A percentile compares a stretch with the other conserved stretches of the same genome.
Evolutionary conservation across 2,797 vertebrate genomes (phyloP).

Genomic region (Micrastur ruficollis): DNA sequence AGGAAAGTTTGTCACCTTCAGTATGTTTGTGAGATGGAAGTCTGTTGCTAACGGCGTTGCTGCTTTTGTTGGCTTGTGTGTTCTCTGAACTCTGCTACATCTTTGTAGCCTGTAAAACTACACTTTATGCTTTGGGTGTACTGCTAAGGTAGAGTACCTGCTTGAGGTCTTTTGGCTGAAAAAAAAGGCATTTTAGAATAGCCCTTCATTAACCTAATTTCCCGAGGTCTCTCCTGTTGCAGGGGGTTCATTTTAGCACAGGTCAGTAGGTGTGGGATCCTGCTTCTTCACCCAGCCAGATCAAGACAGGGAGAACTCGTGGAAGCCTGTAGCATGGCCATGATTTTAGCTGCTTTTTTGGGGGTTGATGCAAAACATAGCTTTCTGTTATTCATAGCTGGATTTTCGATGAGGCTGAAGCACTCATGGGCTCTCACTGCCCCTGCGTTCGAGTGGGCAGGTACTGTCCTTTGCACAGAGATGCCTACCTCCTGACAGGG

Average conservation of each 20-base stretch:
- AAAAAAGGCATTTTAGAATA: neutral
- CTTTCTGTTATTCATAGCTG: rapidly evolving
- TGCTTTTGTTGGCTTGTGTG: neutral
- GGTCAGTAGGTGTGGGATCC: neutral
- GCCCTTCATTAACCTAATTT: neutral
- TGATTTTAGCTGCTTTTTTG: neutral
- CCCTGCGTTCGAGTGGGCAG: rapidly evolving
- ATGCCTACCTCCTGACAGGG: neutral
- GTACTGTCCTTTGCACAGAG: neutral
- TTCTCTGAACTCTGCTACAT: neutral
- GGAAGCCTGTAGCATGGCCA: rapidly evolving
- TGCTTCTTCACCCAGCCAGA: neutral
- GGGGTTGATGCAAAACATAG: rapidly evolving
- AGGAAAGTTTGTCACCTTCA: neutral
- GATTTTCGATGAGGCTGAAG: neutral
- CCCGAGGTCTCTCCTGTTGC: neutral
- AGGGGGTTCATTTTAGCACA: neutral
- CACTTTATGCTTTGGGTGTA: neutral
- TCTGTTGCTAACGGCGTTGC: neutral
- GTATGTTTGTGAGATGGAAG: neutral
- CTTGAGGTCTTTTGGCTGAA: neutral
- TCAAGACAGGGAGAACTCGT: neutral
- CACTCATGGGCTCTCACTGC: rapidly evolving
- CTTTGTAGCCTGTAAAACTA: neutral
- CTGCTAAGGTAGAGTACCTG: neutral